Conservation (phyloP, 2,797 vertebrate genomes). For the Macrochelys suwanniensis region DNA sequence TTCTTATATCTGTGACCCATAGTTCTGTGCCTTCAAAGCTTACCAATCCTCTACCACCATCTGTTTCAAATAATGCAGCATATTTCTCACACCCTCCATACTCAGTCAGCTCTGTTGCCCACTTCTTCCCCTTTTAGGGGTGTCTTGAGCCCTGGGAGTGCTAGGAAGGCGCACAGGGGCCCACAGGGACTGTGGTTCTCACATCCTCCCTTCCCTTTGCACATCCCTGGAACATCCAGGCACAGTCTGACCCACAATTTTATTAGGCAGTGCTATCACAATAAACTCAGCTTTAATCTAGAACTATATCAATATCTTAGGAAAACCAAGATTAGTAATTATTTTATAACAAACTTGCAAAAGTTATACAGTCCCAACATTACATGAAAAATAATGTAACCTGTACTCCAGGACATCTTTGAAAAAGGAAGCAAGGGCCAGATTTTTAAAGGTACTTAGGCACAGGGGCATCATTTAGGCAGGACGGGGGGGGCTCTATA, state of each 20-base stretch:
- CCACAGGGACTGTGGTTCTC: not conserved
- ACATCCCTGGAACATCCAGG: not conserved
- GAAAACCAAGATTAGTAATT: not conserved
- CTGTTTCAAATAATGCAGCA: not conserved
- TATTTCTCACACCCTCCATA: not conserved
- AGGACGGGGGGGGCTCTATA: too few species aligned
- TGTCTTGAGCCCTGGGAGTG: not conserved
- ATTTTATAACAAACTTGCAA: not conserved
- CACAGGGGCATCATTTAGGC: too few species aligned
- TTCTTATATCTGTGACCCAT: not conserved
- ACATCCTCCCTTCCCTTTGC: not conserved
- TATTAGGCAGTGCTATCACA: not conserved
- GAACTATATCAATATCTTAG: not conserved
- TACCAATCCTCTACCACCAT: rapidly evolving
- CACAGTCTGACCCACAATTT: not conserved
- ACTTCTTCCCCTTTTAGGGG: not conserved
- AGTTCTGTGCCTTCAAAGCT: not conserved
- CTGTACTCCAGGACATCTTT: not conserved
- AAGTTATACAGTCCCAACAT: not conserved
- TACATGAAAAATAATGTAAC: not conserved
- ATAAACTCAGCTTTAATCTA: not conserved
- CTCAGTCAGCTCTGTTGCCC: not conserved
- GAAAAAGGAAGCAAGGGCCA: not conserved
- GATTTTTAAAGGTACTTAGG: not conserved
- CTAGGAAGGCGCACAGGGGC: not conserved